These are phyloP conservation scores for Fukomys damarensis DNA, from an alignment of 2,113 vertebrate genomes.

Conservation along the genomic window DNA sequence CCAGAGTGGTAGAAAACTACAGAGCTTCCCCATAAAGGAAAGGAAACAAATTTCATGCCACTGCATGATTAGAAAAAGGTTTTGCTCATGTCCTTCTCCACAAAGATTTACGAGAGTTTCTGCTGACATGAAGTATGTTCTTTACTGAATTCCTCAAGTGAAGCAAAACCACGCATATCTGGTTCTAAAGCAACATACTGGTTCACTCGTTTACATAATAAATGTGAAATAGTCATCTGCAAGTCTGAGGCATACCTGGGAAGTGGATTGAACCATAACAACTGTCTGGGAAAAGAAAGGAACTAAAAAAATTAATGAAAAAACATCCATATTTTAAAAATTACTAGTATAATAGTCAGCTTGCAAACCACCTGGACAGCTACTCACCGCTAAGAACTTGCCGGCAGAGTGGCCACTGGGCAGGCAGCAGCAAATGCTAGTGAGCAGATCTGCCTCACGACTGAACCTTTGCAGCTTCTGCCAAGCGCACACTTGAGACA, in stretches of 20 bases:
- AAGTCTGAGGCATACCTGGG: conserved; percentile 56
- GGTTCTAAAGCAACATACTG: conserved; percentile 71
- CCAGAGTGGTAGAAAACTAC: conserved; percentile 31
- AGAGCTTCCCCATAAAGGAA: conserved; percentile 39
- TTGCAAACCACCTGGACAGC: background rate
- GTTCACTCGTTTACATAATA: conserved; percentile 66
- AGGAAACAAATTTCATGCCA: conserved; percentile 23
- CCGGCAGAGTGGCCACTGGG: background rate
- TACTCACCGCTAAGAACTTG: background rate
- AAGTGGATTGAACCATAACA: conserved; percentile 62
- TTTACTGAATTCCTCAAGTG: conserved; percentile 77
- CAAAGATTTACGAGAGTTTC: conserved; percentile 71
- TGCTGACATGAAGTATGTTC: conserved; percentile 76
- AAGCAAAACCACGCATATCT: conserved; percentile 75
- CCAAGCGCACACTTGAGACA: background rate
- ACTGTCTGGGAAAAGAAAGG: conserved; percentile 47
- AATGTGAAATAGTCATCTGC: conserved; percentile 70
- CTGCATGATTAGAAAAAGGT: conserved; percentile 39
- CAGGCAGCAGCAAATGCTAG: background rate
- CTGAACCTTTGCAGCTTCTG: background rate
- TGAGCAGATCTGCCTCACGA: background rate
- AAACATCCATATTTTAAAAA: background rate
- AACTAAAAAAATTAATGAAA: background rate
- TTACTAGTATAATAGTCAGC: background rate
- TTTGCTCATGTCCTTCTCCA: conserved; percentile 48